Evolutionary conservation across 2,888 invertebrate species (phyloP).

Genomic region (Elaeidobius kamerunicus): DNA sequence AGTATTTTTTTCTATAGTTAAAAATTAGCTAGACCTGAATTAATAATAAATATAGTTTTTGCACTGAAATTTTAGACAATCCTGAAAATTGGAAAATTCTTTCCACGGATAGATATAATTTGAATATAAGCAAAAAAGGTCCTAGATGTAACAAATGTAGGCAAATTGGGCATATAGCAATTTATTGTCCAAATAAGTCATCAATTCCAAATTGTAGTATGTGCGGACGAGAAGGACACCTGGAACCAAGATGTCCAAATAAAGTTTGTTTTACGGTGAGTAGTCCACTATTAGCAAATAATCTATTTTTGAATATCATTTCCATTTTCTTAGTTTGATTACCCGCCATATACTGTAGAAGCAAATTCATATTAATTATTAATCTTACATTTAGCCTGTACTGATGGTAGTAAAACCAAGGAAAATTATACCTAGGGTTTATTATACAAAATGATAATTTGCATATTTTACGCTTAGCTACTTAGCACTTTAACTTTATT

Average conservation of each 20-base stretch:
- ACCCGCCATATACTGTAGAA: too few relatives aligned
- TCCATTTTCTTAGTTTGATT: background rate
- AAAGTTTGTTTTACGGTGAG: conserved; percentile 69
- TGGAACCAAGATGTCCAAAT: conserved; percentile 64
- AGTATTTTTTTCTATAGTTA: too few relatives aligned
- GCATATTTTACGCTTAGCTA: too few relatives aligned
- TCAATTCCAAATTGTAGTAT: conserved; percentile 55
- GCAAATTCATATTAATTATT: too few relatives aligned
- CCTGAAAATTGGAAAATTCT: conserved; percentile 55
- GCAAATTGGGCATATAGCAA: conserved; percentile 60
- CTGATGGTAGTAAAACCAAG: too few relatives aligned
- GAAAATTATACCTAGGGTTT: too few relatives aligned
- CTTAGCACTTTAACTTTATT: too few relatives aligned
- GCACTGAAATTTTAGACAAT: conserved; percentile 57
- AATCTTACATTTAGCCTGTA: too few relatives aligned
- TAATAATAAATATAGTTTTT: too few relatives aligned
- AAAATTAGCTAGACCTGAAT: too few relatives aligned
- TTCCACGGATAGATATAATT: conserved; percentile 38
- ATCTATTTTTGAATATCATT: background rate
- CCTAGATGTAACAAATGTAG: conserved; percentile 63
- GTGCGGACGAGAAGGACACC: conserved; percentile 66
- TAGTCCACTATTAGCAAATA: conserved; percentile 8
- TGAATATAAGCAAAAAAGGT: conserved; percentile 27
- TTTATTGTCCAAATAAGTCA: conserved; percentile 55
- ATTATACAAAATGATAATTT: too few relatives aligned